Conservation (phyloP, 2,797 vertebrate species). For the Pseudomugil tenellus region DNA sequence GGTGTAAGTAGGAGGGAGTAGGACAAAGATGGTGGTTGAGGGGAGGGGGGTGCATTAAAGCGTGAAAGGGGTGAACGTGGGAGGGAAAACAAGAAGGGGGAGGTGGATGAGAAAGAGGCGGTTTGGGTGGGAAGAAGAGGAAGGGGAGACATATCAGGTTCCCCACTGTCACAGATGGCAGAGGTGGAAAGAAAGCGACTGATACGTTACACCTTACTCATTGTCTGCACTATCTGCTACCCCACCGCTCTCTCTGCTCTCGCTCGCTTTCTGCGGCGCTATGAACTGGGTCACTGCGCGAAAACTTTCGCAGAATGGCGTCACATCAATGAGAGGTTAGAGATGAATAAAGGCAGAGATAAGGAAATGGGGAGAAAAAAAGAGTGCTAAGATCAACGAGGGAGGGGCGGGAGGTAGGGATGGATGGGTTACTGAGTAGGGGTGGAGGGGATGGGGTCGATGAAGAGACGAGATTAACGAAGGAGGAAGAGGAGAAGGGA, state of each 20-base stretch:
- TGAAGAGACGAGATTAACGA: conserved; percentile 52
- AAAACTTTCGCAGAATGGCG: conserved; percentile 50
- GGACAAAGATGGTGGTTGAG: conserved; percentile 28
- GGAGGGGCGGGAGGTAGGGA: neutral
- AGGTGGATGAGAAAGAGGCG: conserved; percentile 20
- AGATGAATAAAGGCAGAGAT: conserved; percentile 8
- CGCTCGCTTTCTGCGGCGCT: conserved; percentile 54
- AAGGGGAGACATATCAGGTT: conserved; percentile 76
- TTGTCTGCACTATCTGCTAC: conserved; percentile 65
- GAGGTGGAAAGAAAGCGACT: conserved; percentile 77
- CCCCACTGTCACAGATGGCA: conserved; percentile 82
- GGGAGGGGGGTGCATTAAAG: conserved; percentile 17
- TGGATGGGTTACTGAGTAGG: conserved; percentile 5
- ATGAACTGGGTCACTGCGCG: conserved; percentile 78
- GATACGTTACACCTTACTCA: conserved; percentile 75
- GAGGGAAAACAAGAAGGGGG: conserved; percentile 56
- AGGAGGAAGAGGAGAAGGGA: conserved; percentile 37
- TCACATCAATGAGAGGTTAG: conserved; percentile 30
- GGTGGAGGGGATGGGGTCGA: conserved; percentile 7
- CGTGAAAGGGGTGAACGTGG: conserved; percentile 54
- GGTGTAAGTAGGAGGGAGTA: conserved; percentile 80
- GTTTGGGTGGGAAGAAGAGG: conserved; percentile 59
- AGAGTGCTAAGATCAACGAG: conserved; percentile 5
- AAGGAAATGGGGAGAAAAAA: conserved; percentile 13
- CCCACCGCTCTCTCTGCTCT: conserved; percentile 46